Percentiles rank a stretch among this genome's conserved stretches.
phyloP scores from a whole-genome alignment of 2,113 vertebrate genomes.

The Sinosuthora webbiana region DNA sequence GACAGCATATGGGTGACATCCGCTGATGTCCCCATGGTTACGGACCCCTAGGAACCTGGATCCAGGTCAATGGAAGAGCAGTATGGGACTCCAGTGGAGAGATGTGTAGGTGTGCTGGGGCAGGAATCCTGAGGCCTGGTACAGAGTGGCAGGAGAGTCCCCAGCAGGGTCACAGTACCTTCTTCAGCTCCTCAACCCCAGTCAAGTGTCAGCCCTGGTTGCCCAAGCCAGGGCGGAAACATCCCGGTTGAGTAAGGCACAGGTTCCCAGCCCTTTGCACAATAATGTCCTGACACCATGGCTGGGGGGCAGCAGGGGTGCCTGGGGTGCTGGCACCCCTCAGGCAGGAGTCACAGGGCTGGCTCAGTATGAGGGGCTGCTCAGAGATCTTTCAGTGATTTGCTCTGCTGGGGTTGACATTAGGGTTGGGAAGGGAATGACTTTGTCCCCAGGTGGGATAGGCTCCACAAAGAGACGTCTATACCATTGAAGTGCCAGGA shows the following conservation, averaged over 20 bases:
- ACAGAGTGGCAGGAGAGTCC: not conserved
- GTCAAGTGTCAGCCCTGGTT: not conserved
- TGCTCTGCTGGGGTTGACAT: not conserved
- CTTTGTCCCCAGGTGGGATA: not conserved
- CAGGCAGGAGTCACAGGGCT: not conserved
- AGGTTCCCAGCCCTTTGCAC: constrained; percentile 45
- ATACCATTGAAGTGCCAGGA: not conserved
- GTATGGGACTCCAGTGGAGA: not conserved
- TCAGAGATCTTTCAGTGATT: not conserved
- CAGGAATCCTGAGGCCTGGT: not conserved
- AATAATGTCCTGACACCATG: not conserved
- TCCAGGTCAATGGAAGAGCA: not conserved
- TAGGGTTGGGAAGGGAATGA: not conserved
- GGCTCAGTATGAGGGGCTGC: not conserved
- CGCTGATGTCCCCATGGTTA: not conserved
- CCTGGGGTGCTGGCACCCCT: not conserved
- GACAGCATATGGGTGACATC: not conserved
- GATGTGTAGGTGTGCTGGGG: not conserved
- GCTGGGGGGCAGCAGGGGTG: fast-evolving
- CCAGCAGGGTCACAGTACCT: not conserved
- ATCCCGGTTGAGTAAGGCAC: not conserved
- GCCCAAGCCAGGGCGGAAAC: not conserved
- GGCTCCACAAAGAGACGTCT: not conserved
- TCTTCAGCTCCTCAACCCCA: not conserved
- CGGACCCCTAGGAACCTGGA: not conserved